phyloP scores from a whole-genome alignment of 2,888 invertebrate genomes.

The Suillia variegata region DNA sequence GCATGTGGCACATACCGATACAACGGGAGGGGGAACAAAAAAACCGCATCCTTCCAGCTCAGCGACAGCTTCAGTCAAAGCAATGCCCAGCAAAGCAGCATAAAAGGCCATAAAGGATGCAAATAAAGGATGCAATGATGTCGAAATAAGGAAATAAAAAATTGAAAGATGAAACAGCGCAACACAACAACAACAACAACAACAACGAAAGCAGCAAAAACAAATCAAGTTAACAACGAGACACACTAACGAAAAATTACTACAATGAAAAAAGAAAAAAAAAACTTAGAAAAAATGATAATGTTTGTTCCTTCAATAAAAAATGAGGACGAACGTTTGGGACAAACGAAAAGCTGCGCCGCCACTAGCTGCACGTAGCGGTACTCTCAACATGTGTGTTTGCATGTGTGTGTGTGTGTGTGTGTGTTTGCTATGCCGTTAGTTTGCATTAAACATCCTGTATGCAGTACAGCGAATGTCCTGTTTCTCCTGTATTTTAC shows the following conservation, averaged over 20 bases:
- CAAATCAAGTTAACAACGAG: neutral
- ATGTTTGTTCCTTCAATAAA: neutral
- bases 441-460: neutral
- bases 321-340: neutral
- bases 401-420: too few relatives aligned
- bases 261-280: too few relatives aligned
- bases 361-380: neutral
- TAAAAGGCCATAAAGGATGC: neutral
- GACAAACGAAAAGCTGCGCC: neutral
- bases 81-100: too few relatives aligned
- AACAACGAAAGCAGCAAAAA: neutral
- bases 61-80: too few relatives aligned
- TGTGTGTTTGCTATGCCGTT: too few relatives aligned
- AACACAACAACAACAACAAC: neutral
- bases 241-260: too few relatives aligned
- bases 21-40: too few relatives aligned
- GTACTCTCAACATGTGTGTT: too few relatives aligned
- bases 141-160: conserved; percentile 6
- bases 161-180: neutral
- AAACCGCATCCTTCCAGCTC: too few relatives aligned
- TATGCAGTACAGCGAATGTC: neutral
- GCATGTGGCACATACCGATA: neutral
- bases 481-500: too few relatives aligned
- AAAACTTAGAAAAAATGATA: too few relatives aligned
- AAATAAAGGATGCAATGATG: neutral